Percentiles rank a stretch among this genome's conserved stretches.
phyloP scores from a whole-genome alignment of 2,797 vertebrate genomes.

The Phalanger gymnotis region DNA sequence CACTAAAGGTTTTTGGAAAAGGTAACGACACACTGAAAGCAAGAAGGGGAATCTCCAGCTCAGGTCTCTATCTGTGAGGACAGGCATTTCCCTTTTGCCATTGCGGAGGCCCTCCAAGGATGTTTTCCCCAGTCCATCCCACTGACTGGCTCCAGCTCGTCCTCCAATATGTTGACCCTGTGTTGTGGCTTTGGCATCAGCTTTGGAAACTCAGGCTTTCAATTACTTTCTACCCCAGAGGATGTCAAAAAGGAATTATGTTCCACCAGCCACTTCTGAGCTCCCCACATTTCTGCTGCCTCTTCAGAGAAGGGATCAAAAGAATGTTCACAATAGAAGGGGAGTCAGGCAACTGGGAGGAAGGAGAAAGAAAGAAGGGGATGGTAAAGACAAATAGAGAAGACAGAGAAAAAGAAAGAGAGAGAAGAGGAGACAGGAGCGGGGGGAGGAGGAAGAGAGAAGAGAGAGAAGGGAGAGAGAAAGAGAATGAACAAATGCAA shows the following conservation, averaged over 20 bases:
- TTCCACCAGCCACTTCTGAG: conserved; percentile 75
- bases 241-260: conserved; percentile 70
- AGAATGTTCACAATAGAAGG: conserved; percentile 60
- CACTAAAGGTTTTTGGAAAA: conserved; percentile 17
- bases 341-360: not conserved
- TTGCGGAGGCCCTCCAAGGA: not conserved
- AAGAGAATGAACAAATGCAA: conserved; percentile 24
- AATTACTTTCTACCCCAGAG: conserved; percentile 77
- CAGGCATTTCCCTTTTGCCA: not conserved
- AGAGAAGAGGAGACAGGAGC: not conserved
- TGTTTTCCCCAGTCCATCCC: not conserved
- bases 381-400: not conserved
- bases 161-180: conserved; percentile 30
- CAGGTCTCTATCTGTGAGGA: not conserved
- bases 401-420: conserved; percentile 8
- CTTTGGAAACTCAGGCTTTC: conserved; percentile 77
- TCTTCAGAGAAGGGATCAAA: conserved; percentile 73
- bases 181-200: conserved; percentile 77
- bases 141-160: conserved; percentile 59
- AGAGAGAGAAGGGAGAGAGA: conserved; percentile 15
- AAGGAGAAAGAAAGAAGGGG: not conserved
- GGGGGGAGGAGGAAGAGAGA: not conserved
- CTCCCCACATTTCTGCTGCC: conserved; percentile 59
- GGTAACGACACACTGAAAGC: not conserved
- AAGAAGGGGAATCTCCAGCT: not conserved